phyloP scores from a whole-genome alignment of 1,140 invertebrate genomes.

The Panulirus ornatus region DNA sequence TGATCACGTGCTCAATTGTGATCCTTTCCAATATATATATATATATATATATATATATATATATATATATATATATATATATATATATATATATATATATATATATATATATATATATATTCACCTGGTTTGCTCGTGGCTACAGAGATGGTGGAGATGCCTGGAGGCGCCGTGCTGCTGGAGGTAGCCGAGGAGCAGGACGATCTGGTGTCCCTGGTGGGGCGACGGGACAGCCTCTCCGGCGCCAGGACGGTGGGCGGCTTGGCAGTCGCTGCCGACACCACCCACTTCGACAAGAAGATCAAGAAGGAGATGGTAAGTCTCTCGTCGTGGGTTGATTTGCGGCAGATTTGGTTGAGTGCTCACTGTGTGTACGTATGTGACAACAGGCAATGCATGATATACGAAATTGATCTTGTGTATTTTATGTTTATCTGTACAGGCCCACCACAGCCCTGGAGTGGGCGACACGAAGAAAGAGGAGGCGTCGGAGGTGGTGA shows the following conservation, averaged over 20 bases:
- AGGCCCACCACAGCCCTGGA: constrained; percentile 56
- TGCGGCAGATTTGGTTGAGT: no score
- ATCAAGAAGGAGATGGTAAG: constrained; percentile 66
- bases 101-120: not conserved
- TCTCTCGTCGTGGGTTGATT: no score
- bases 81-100: constrained; percentile 36
- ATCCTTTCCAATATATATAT: no score
- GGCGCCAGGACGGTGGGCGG: constrained; percentile 15
- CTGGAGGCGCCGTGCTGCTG: constrained; percentile 44
- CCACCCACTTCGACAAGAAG: constrained; percentile 41
- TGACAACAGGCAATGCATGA: no score
- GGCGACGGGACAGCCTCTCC: constrained; percentile 2
- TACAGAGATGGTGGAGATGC: constrained; percentile 64
- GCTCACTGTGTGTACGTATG: constrained; percentile 3
- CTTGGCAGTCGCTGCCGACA: constrained; percentile 19
- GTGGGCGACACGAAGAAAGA: constrained; percentile 11
- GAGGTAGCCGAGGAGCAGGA: constrained; percentile 3
- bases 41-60: constrained; percentile 34
- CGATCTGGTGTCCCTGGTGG: not conserved
- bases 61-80: constrained; percentile 36
- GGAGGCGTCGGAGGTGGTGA: not conserved
- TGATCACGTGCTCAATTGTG: no score
- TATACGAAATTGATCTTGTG: no score
- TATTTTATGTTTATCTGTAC: not conserved
- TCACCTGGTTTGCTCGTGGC: not conserved